Percentiles rank a stretch among this genome's conserved stretches.
These are phyloP conservation scores for Enteromius fasciolatus DNA, from an alignment of 2,797 vertebrate species.

Conservation along the genomic window DNA sequence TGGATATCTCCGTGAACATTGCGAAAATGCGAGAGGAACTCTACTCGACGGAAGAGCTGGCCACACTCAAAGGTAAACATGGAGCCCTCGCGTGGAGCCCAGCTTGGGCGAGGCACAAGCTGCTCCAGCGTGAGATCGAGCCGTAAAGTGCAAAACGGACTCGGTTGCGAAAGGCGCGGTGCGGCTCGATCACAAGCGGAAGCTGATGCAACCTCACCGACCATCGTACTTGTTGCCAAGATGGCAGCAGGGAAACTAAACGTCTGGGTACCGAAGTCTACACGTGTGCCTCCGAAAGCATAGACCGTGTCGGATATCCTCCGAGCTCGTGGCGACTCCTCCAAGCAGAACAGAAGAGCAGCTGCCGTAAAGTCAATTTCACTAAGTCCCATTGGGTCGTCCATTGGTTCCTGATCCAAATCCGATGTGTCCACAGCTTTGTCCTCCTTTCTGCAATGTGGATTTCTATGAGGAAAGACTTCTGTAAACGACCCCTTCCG, in stretches of 20 bases:
- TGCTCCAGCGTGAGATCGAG: slow-evolving; percentile 92
- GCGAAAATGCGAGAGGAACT: slow-evolving; percentile 96
- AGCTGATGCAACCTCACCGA: slow-evolving; percentile 95
- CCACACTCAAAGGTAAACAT: slow-evolving; percentile 98
- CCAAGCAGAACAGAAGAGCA: slow-evolving; percentile 92
- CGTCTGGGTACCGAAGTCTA: slow-evolving; percentile 95
- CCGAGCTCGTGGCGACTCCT: slow-evolving; percentile 91
- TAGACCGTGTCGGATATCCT: slow-evolving; percentile 92
- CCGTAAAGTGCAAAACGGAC: slow-evolving; percentile 93
- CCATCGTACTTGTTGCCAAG: slow-evolving; percentile 93
- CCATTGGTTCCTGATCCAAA: slow-evolving; percentile 82
- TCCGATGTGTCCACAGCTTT: slow-evolving; percentile 94
- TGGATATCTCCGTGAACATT: slow-evolving; percentile 98
- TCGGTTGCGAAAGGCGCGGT: slow-evolving; percentile 93
- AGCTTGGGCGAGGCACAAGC: slow-evolving; percentile 82
- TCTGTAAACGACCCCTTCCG: slow-evolving; percentile 75
- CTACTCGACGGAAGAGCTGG: slow-evolving; percentile 93
- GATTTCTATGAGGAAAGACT: slow-evolving; percentile 62
- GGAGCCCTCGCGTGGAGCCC: slow-evolving; percentile 83
- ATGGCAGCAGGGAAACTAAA: slow-evolving; percentile 96
- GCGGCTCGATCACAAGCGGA: slow-evolving; percentile 97
- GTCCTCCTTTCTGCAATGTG: slow-evolving; percentile 84
- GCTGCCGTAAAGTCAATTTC: slow-evolving; percentile 96
- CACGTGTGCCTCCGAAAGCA: slow-evolving; percentile 80
- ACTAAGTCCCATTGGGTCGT: slow-evolving; percentile 92